Conservation (phyloP, 2,113 vertebrate species). For the Etheostoma spectabile region DNA sequence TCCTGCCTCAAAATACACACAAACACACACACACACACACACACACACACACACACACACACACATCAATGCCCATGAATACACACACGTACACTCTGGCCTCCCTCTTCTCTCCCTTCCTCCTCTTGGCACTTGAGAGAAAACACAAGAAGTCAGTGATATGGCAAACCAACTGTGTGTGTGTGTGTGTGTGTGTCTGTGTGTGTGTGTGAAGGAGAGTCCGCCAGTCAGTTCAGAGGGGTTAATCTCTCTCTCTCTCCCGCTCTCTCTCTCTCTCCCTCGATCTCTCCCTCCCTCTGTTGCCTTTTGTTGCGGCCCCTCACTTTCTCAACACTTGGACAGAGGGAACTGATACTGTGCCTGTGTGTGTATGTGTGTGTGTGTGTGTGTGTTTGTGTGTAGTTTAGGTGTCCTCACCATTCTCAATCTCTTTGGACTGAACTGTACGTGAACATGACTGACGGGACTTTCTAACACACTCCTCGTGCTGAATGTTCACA, state of each 20-base stretch:
- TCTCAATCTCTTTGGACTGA: slow-evolving; percentile 58
- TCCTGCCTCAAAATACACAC: slow-evolving; percentile 68
- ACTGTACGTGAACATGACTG: slow-evolving; percentile 70
- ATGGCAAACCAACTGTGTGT: slow-evolving; percentile 56
- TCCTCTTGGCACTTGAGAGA: slow-evolving; percentile 74
- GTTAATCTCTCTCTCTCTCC: slow-evolving; percentile 60
- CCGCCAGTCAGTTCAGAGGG: slow-evolving; percentile 64
- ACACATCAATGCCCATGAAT: slow-evolving; percentile 23
- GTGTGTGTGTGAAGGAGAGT: slow-evolving; percentile 60
- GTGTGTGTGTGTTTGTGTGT: slow-evolving; percentile 21
- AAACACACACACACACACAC: slow-evolving; percentile 32
- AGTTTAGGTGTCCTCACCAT: slow-evolving; percentile 29
- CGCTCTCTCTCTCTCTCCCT: slow-evolving; percentile 44
- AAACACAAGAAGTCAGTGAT: slow-evolving; percentile 76
- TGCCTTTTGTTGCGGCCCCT: slow-evolving; percentile 81
- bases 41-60: slow-evolving; percentile 28
- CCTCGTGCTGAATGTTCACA: slow-evolving; percentile 69
- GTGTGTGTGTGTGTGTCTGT: slow-evolving; percentile 38
- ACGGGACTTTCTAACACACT: slow-evolving; percentile 59
- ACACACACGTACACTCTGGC: slow-evolving; percentile 31
- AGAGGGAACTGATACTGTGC: slow-evolving; percentile 70
- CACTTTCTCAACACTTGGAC: slow-evolving; percentile 77
- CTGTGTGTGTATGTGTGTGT: slow-evolving; percentile 34
- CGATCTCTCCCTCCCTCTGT: slow-evolving; percentile 59
- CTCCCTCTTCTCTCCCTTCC: slow-evolving; percentile 61